Evolutionary conservation across 2,113 vertebrate species (phyloP).

Genomic region (Sardina pilchardus): DNA sequence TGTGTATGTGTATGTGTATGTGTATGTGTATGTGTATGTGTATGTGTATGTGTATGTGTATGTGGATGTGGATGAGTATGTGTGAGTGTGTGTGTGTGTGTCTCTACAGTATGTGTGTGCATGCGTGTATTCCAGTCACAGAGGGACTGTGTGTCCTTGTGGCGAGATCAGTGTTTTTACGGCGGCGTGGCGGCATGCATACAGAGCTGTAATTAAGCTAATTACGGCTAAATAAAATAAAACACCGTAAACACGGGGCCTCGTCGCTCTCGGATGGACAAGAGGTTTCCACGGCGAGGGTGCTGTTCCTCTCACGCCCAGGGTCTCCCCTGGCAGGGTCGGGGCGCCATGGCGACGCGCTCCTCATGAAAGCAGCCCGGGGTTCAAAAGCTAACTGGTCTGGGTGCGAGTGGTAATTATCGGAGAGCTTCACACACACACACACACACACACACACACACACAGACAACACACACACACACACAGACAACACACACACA

Average conservation of each 20-base stretch:
- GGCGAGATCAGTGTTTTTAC: constrained; percentile 70
- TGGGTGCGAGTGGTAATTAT: constrained; percentile 78
- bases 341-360: constrained; percentile 30
- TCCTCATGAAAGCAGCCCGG: constrained; percentile 59
- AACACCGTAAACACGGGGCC: constrained; percentile 51
- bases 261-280: constrained; percentile 74
- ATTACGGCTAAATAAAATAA: constrained; percentile 75
- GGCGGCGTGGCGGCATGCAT: constrained; percentile 55
- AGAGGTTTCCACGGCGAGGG: constrained; percentile 58
- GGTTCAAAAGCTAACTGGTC: constrained; percentile 71
- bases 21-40: neutral
- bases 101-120: constrained; percentile 62
- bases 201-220: constrained; percentile 68
- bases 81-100: neutral
- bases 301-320: neutral
- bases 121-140: constrained; percentile 56
- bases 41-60: neutral
- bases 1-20: neutral
- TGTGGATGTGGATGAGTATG: neutral
- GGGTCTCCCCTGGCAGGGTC: constrained; percentile 41
- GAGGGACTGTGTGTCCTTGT: constrained; percentile 59
- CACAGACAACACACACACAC: too few species aligned
- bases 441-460: too few species aligned
- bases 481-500: too few species aligned
- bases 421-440: too few species aligned